Evolutionary conservation across 1,140 invertebrate species (phyloP).

Genomic region (Euwallacea similis): DNA sequence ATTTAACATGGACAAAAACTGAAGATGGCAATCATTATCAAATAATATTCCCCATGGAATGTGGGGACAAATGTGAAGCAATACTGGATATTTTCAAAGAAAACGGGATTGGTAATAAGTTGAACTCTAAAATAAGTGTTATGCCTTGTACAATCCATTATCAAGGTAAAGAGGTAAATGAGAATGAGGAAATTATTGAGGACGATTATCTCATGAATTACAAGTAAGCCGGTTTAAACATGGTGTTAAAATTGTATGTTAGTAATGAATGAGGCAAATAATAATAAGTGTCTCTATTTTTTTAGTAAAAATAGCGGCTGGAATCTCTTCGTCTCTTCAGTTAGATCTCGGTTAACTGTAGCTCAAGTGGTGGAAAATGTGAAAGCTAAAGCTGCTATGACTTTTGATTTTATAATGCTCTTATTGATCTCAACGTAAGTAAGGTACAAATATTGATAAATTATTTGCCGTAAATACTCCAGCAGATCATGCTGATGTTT

Average conservation of each 20-base stretch:
- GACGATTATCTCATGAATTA: slow-evolving; percentile 21
- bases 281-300: neutral
- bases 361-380: slow-evolving; percentile 71
- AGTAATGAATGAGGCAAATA: neutral
- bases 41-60: slow-evolving; percentile 54
- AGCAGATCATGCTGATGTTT: too few species aligned
- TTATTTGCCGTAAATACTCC: too few species aligned
- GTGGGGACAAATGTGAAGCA: slow-evolving; percentile 52
- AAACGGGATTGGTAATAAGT: slow-evolving; percentile 51
- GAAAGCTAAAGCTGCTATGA: slow-evolving; percentile 65
- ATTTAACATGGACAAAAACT: slow-evolving; percentile 37
- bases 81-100: slow-evolving; percentile 52
- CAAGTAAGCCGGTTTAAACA: neutral
- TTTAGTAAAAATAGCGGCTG: slow-evolving; percentile 54
- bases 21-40: slow-evolving; percentile 48
- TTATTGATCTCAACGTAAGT: slow-evolving; percentile 67
- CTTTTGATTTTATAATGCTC: slow-evolving; percentile 74
- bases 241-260: neutral
- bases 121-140: slow-evolving; percentile 53
- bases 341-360: slow-evolving; percentile 67
- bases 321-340: slow-evolving; percentile 62
- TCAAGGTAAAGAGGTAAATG: slow-evolving; percentile 35
- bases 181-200: slow-evolving; percentile 30
- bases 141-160: slow-evolving; percentile 56
- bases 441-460: too few species aligned